These are phyloP conservation scores for Heteronetta atricapilla DNA, from an alignment of 2,113 vertebrate species.

Conservation along the genomic window DNA sequence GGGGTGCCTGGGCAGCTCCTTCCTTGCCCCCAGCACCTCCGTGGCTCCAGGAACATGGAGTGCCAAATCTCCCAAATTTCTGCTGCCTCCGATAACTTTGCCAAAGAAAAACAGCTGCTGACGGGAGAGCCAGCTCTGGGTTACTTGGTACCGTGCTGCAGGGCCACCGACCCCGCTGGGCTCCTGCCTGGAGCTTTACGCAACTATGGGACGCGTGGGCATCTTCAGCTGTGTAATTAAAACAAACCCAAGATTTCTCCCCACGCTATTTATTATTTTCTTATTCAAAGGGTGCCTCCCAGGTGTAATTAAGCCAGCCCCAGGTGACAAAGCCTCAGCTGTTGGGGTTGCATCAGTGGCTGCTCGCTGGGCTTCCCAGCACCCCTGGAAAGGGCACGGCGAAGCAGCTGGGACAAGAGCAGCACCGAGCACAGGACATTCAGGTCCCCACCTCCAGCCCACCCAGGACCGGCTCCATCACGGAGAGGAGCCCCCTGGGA, in stretches of 20 bases:
- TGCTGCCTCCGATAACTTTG: accelerated
- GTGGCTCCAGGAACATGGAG: too few species aligned
- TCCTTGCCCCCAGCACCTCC: not conserved
- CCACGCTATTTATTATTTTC: not conserved
- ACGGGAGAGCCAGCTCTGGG: not conserved
- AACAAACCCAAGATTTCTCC: not conserved
- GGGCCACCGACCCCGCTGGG: not conserved
- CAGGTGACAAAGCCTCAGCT: conserved; percentile 3
- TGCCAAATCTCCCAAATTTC: accelerated
- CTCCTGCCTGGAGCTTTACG: conserved; percentile 23
- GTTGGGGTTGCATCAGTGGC: accelerated
- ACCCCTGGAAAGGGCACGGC: accelerated
- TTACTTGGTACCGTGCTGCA: too few species aligned
- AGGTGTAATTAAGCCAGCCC: conserved; percentile 44
- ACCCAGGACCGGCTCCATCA: too few species aligned
- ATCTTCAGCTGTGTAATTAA: not conserved
- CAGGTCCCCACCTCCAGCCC: not conserved
- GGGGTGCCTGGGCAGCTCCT: accelerated
- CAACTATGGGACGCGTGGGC: not conserved
- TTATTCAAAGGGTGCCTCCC: not conserved
- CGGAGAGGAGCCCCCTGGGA: too few species aligned
- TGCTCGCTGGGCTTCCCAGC: not conserved
- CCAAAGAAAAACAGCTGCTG: not conserved
- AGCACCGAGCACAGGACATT: too few species aligned
- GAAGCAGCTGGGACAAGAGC: accelerated